Evolutionary conservation across 2,888 invertebrate species (phyloP), one percentile per base, ranked within the genome.

Genomic region (Dinocampus coccinellae): DNA sequence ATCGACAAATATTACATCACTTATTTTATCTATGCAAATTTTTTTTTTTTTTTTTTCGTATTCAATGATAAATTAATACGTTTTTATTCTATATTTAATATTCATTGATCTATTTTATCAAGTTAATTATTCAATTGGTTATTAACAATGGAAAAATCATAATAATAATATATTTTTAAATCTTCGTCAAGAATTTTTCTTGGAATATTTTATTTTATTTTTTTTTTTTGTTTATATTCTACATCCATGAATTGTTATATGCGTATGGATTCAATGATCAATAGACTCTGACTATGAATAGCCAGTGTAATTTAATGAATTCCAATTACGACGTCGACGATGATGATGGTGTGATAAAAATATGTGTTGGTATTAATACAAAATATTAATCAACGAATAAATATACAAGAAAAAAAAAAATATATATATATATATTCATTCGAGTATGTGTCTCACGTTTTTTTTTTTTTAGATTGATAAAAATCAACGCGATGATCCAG

Each of bases 241-340:
- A n/a, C n/a, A 3, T 20, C 3, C 1, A 29, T 57, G 57, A 1
- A 4, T 10, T 13, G 11, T 29, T 57, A n/a, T 57, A 24, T 29
- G 16, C 1, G 1, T 33, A 3, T 33, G 34, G 33, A 34, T 33
- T 58, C 58, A 58, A 58, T 34, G 34, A 16, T 58, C 58, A 16
- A 47, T 10, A 20, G 7, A n/a, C 29, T 13, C 29, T 57, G 26
- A 57, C 29, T 29, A 3, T 57, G 29, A 57, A 57, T 29, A 13
- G 7, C 26, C 26, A 57, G 13, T 57, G 29, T 39, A n/a, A 57
- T 29, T 10, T 29, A 4, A 13, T 57, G 24, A 29, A n/a, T 57
- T 57, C 10, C 13, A n/a, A 57, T 29, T 29, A 67, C 62, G 57
- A 57, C 29, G 66, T n/a, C n/a, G n/a, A n/a, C n/a, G n/a, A n/a